Evolutionary conservation across 2,888 invertebrate species (phyloP), one percentile per base, ranked within the genome.

Genomic region (Tetanocera ferruginea): DNA sequence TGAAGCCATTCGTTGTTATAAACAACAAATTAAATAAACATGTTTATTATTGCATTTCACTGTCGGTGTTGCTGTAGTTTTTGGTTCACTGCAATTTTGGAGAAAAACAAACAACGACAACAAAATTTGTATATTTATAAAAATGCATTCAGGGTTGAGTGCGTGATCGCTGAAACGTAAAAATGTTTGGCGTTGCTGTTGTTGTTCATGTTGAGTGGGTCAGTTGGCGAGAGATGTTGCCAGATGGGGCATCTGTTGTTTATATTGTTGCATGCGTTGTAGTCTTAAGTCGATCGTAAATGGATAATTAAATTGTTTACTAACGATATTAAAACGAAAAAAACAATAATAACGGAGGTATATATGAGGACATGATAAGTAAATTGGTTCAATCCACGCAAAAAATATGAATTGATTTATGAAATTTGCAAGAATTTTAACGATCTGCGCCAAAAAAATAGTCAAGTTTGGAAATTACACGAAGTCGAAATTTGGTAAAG

Each of bases 81-180:
- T 43, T 74, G 28, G 51, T 51, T 51, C 74, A 64, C n/a, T 64
- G 49, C 62, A 64, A 31, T 74, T 74, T 60, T 49, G 1, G 14
- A 37, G n/a, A 57, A 57, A 9, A 60, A 11, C 14, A 25, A 57
- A 25, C 3, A 0, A 19, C 52, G 23, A 23, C 57, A 60, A 60
- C 11, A 60, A 60, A 9, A 60, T 25, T 55, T n/a, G 23, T 28
- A 25, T 25, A 57, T 57, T 60, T 60, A 23, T 34, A 14, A 28
- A 31, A 19, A 28, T 55, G 9, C 60, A 9, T 75, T 52, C 62
- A 62, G 51, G 64, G 74, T 66, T 66, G 74, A 74, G 34, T 55
- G 67, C 75, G 37, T 66, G 67, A 55, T 75, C 55, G 23, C 67
- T 67, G 75, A 75, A 66, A 31, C 55, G 66, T 64, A 55, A 67